Conservation (phyloP, 2,113 vertebrate species). For the Leucosticte australis region DNA sequence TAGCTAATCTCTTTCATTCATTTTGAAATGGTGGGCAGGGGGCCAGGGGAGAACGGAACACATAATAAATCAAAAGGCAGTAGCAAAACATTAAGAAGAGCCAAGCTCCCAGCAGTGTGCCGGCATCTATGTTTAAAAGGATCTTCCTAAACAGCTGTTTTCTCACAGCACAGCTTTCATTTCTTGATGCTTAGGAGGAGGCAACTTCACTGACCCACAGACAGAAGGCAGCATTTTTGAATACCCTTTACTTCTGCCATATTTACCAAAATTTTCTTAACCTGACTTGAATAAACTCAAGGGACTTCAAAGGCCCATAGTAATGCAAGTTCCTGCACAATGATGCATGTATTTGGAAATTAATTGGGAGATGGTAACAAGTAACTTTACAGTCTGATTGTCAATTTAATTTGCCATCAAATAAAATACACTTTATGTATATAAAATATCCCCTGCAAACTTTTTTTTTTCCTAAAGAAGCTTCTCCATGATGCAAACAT, state of each 20-base stretch:
- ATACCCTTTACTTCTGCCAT: not conserved
- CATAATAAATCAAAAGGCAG: constrained; percentile 13
- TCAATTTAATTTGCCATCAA: not conserved
- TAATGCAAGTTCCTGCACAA: not conserved
- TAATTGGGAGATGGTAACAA: not conserved
- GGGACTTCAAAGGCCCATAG: not conserved
- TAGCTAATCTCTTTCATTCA: not conserved
- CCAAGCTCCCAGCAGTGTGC: not conserved
- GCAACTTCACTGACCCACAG: not conserved
- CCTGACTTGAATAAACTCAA: not conserved
- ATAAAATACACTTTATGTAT: not conserved
- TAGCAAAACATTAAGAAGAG: not conserved
- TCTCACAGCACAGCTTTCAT: not conserved
- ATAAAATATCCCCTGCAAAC: not conserved
- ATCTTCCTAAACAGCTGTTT: not conserved
- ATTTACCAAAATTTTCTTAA: not conserved
- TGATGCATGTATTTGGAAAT: not conserved
- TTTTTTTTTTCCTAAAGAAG: not conserved
- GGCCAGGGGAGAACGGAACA: not conserved
- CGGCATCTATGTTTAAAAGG: not conserved
- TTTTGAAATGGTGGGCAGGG: not conserved
- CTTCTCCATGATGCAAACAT: not conserved
- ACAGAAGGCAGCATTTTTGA: not conserved
- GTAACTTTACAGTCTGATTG: not conserved
- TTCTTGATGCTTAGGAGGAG: not conserved